These are phyloP conservation scores for Aphidoletes aphidimyza DNA, from an alignment of 2,888 invertebrate genomes.

Conservation along the genomic window DNA sequence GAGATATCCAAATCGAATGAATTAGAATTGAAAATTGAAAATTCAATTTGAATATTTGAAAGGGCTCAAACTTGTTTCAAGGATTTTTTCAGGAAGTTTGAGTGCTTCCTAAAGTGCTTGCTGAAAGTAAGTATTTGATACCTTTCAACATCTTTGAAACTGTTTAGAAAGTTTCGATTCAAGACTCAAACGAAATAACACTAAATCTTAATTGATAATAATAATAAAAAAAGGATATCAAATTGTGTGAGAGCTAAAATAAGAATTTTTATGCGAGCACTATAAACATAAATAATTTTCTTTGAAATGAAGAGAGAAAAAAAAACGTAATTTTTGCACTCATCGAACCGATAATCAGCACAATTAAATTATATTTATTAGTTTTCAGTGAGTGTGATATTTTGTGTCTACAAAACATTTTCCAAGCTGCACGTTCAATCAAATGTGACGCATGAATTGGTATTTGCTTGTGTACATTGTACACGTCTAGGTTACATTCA, in stretches of 20 bases:
- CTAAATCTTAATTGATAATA: no score
- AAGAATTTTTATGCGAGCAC: background rate
- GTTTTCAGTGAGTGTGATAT: background rate
- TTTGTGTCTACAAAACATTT: background rate
- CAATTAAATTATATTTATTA: conserved; percentile 51
- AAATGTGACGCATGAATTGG: background rate
- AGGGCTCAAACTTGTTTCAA: background rate
- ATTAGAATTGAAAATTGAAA: background rate
- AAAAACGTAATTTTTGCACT: conserved; percentile 44
- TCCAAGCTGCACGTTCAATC: conserved; percentile 10
- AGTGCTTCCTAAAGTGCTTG: no score
- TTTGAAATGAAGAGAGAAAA: background rate
- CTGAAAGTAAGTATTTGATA: no score
- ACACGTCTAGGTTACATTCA: conserved; percentile 15
- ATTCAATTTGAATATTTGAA: background rate
- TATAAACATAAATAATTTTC: conserved; percentile 19
- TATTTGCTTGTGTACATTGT: conserved; percentile 9
- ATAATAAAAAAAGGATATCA: no score
- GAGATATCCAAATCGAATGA: conserved; percentile 23
- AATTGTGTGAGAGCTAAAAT: background rate
- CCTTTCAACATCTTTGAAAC: no score
- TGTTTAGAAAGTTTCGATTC: background rate
- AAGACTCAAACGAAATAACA: no score
- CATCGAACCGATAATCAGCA: conserved; percentile 52
- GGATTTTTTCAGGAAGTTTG: background rate